Percentiles rank a stretch among this genome's conserved stretches.
Evolutionary conservation across 2,113 vertebrate genomes (phyloP).

Genomic region (Alouatta palliata): DNA sequence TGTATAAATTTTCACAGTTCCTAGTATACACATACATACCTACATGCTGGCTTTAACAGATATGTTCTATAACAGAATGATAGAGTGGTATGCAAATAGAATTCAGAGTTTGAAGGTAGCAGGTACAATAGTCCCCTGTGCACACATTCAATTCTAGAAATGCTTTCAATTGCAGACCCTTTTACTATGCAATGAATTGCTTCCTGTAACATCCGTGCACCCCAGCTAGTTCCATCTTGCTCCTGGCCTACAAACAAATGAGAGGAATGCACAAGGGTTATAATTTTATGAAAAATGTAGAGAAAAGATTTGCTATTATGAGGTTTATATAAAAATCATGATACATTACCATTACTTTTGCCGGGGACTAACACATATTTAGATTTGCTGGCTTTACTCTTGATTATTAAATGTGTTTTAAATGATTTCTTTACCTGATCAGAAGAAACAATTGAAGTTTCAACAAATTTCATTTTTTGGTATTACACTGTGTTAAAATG

Average conservation of each 20-base stretch:
- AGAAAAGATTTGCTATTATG: background rate
- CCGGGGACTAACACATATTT: background rate
- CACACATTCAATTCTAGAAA: conserved; percentile 45
- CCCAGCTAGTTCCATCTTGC: conserved; percentile 21
- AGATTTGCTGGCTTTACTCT: background rate
- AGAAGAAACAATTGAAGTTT: background rate
- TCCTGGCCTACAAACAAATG: conserved; percentile 5
- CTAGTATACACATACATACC: background rate
- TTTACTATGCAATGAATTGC: conserved; percentile 44
- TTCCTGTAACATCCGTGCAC: background rate
- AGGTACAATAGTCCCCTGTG: conserved; percentile 4
- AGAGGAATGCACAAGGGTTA: conserved; percentile 2
- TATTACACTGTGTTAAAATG: background rate
- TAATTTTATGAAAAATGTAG: background rate
- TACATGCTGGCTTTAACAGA: background rate
- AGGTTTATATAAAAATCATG: conserved; percentile 29
- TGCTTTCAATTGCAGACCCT: background rate
- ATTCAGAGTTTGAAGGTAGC: conserved; percentile 6
- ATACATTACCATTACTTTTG: background rate
- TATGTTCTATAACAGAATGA: background rate
- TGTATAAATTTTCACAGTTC: background rate
- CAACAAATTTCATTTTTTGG: background rate
- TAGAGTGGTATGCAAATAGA: background rate
- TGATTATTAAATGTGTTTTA: background rate
- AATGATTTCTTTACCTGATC: background rate